A percentile compares a stretch with the other conserved stretches of the same genome.
Conservation (phyloP, 1,140 invertebrate genomes). For the Chymomyza costata region DNA sequence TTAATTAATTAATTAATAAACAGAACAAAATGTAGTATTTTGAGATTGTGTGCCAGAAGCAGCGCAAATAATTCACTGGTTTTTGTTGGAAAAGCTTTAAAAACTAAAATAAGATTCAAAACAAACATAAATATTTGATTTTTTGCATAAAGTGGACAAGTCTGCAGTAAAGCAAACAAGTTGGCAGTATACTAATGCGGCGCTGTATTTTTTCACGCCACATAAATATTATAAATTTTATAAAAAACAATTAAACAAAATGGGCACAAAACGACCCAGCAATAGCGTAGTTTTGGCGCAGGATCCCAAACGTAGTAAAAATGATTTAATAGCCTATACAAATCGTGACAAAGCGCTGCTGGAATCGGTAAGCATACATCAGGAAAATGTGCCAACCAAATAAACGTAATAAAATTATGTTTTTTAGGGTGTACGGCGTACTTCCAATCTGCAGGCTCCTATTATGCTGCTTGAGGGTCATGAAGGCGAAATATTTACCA, state of each 20-base stretch:
- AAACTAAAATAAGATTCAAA: too few relatives aligned
- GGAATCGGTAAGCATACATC: conserved; percentile 56
- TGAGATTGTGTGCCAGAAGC: too few relatives aligned
- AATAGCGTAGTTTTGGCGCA: conserved; percentile 79
- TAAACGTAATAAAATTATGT: too few relatives aligned
- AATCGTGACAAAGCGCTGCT: conserved; percentile 69
- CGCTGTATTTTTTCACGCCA: conserved; percentile 28
- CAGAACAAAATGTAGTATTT: too few relatives aligned
- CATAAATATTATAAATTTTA: conserved; percentile 11
- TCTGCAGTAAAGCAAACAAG: background rate
- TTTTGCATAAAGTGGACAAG: too few relatives aligned
- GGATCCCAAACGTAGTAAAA: conserved; percentile 80
- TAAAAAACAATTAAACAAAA: conserved; percentile 19
- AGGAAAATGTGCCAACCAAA: background rate
- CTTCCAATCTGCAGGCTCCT: conserved; percentile 92
- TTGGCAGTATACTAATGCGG: conserved; percentile 19
- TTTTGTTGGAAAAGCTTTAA: too few relatives aligned
- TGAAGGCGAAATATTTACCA: conserved; percentile 95
- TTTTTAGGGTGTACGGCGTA: conserved; percentile 81
- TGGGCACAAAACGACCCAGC: conserved; percentile 58
- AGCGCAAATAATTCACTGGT: too few relatives aligned
- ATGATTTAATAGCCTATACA: conserved; percentile 77
- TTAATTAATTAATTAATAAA: too few relatives aligned
- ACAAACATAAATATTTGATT: too few relatives aligned
- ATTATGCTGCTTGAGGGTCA: conserved; percentile 99